Conservation (phyloP, 2,113 vertebrate genomes). For the Halcyon malimbica region DNA sequence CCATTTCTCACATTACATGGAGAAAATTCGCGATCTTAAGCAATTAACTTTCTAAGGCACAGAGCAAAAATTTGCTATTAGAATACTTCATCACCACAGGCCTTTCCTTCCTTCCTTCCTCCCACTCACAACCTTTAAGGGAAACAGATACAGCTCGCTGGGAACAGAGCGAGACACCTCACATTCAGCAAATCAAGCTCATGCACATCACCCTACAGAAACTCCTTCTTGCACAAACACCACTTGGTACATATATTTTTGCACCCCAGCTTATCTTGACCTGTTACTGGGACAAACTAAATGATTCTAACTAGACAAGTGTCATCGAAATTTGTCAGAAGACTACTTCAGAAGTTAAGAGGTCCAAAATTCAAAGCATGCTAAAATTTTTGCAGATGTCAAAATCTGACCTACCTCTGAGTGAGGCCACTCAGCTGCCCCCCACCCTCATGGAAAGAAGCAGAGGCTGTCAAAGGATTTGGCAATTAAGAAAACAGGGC, state of each 20-base stretch:
- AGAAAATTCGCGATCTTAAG: neutral
- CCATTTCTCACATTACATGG: neutral
- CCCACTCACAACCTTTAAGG: neutral
- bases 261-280: neutral
- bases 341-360: neutral
- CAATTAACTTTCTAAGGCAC: neutral
- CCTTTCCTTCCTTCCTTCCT: neutral
- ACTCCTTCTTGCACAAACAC: rapidly evolving
- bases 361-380: neutral
- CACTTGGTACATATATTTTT: neutral
- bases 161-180: neutral
- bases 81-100: neutral
- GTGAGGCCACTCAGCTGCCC: neutral
- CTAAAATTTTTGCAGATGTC: neutral
- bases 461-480: neutral
- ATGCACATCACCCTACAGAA: rapidly evolving
- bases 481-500: neutral
- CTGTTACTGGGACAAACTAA: neutral
- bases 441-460: neutral
- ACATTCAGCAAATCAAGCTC: neutral
- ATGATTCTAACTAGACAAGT: neutral
- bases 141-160: neutral
- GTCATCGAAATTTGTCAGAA: neutral
- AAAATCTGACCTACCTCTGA: neutral
- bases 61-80: neutral